Evolutionary conservation across 2,888 invertebrate species (phyloP), one percentile per base, ranked within the genome.

Genomic region (Oegoconia quadripuncta): DNA sequence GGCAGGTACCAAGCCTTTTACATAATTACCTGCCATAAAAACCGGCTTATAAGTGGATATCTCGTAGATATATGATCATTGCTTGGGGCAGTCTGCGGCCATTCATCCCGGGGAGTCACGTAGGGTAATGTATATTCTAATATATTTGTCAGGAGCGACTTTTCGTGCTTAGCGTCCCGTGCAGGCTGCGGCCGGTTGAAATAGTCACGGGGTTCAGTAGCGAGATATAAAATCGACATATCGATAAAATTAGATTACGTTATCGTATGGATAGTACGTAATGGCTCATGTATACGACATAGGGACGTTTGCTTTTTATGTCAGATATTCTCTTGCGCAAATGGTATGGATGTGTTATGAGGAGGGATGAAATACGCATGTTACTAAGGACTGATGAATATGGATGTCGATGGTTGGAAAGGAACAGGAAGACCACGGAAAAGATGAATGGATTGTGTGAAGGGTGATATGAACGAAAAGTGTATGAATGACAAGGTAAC

Each of bases 41-140:
- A 37, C 34, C 12, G n/a, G 23, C 18, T 13, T 17, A 35, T 4
- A 14, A 28, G n/a, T 29, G 13, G 16, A 17, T 27, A 34, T n/a
- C 4, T 18, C 35, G 20, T 20, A 28, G 35, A 14, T 28, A 30
- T 30, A 35, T 9, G 25, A n/a, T n/a, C 20, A 18, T 15, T 15
- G 28, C 18, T 13, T 8, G 11, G 25, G 23, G 6, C 3, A 13
- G 57, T 55, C 53, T 44, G 40, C 49, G 74, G 74, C 83, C 72
- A 86, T 87, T 87, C 84, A 86, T 83, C 74, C 71, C 65, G 42
- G 7, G 57, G 64, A 84, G 83, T 78, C 86, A 77, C 82, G 80
- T 78, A 78, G 78, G 75, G 82, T 86, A 86, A 87, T 87, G 83
- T 84, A 86, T 86, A 87, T 87, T 87, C 86, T 86, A 87, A 87